phyloP scores from a whole-genome alignment of 2,113 vertebrate genomes.

The Toxostoma redivivum region DNA sequence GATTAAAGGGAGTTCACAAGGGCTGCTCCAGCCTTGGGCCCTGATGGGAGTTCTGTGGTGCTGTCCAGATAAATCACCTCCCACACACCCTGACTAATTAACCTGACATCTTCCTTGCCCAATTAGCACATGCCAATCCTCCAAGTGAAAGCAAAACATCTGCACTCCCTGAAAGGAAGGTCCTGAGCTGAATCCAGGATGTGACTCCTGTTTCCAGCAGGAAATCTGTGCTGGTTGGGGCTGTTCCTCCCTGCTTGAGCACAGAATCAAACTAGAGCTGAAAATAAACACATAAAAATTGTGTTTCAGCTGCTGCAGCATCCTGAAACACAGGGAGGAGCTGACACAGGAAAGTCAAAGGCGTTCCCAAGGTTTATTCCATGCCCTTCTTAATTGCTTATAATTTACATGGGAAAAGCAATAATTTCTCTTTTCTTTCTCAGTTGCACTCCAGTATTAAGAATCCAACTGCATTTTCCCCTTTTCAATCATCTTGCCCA shows the following conservation, averaged over 20 bases:
- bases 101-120: neutral
- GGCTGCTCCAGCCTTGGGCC: neutral
- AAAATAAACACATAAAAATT: neutral
- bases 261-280: neutral
- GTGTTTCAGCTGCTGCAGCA: neutral
- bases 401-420: neutral
- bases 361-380: neutral
- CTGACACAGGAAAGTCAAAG: neutral
- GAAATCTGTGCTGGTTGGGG: neutral
- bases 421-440: slow-evolving; percentile 38
- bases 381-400: neutral
- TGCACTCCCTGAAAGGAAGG: neutral
- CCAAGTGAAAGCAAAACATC: neutral
- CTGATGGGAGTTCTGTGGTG: fast-evolving
- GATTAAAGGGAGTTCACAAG: neutral
- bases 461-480: neutral
- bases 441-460: neutral
- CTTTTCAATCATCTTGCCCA: neutral
- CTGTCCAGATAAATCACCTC: neutral
- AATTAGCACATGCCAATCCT: neutral
- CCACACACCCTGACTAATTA: neutral
- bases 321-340: neutral
- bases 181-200: neutral
- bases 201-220: neutral
- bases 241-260: neutral